Evolutionary conservation across 2,797 vertebrate genomes (phyloP).

Genomic region (Phaenicophaeus curvirostris): DNA sequence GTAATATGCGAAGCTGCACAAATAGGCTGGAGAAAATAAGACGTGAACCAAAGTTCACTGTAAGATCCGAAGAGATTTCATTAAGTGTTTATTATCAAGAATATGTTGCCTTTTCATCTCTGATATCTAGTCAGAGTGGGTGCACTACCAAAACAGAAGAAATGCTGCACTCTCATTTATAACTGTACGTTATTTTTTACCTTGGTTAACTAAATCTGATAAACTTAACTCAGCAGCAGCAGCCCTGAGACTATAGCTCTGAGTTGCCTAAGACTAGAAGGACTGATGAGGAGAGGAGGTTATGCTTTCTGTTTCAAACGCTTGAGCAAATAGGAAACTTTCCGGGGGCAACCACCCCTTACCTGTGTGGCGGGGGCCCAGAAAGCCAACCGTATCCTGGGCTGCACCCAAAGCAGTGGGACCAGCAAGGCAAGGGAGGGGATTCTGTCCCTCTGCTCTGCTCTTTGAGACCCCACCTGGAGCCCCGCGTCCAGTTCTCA

Average conservation of each 20-base stretch:
- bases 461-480: too few species aligned
- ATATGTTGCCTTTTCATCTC: background rate
- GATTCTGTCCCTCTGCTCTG: too few species aligned
- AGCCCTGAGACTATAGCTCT: background rate
- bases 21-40: background rate
- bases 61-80: background rate
- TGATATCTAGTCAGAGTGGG: background rate
- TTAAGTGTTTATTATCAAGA: background rate
- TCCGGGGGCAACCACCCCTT: background rate
- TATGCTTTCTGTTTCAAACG: background rate
- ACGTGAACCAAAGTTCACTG: background rate
- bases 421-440: too few species aligned
- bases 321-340: background rate
- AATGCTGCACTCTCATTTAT: background rate
- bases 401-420: too few species aligned
- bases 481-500: too few species aligned
- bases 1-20: background rate
- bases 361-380: too few species aligned
- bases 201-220: rapidly evolving
- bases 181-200: background rate
- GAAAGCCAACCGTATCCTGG: too few species aligned
- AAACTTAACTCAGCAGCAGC: background rate
- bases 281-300: background rate
- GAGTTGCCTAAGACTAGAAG: background rate
- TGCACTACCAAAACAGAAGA: background rate